A percentile compares a stretch with the other conserved stretches of the same genome.
These are phyloP conservation scores for Agriopis leucophaearia DNA, from an alignment of 2,888 invertebrate species.

Conservation along the genomic window DNA sequence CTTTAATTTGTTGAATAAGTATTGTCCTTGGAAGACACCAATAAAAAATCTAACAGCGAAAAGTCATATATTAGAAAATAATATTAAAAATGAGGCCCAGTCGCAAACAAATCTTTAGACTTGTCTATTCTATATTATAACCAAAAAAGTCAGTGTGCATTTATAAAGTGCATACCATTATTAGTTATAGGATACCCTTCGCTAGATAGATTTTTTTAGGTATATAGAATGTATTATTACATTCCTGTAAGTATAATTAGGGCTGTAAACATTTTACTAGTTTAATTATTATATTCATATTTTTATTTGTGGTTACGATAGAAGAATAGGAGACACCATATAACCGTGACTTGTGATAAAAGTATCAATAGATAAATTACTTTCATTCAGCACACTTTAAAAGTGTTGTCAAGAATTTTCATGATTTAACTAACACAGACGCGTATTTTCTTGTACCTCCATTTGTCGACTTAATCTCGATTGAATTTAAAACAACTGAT, in stretches of 20 bases:
- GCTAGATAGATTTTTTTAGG: slow-evolving; percentile 61
- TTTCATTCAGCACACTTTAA: background rate
- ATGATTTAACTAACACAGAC: background rate
- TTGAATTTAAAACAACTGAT: background rate
- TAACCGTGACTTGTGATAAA: background rate
- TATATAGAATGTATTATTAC: slow-evolving; percentile 11
- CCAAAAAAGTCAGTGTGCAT: slow-evolving; percentile 77
- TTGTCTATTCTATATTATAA: slow-evolving; percentile 47
- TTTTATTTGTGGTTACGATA: background rate
- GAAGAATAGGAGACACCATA: background rate
- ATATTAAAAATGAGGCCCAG: slow-evolving; percentile 39
- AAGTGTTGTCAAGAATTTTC: background rate
- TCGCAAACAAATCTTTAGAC: slow-evolving; percentile 33
- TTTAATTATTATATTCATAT: slow-evolving; percentile 23
- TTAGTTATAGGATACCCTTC: slow-evolving; percentile 64
- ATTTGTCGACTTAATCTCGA: background rate
- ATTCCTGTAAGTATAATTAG: slow-evolving; percentile 57
- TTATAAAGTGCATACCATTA: slow-evolving; percentile 72
- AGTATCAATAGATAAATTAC: background rate
- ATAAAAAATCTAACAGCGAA: slow-evolving; percentile 44
- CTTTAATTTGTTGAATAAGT: slow-evolving; percentile 70
- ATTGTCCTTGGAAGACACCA: slow-evolving; percentile 44
- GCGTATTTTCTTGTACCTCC: background rate
- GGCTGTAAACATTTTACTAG: slow-evolving; percentile 47
- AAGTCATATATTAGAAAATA: slow-evolving; percentile 31